phyloP scores from a whole-genome alignment of 2,113 vertebrate genomes.

The Gallinago media region DNA sequence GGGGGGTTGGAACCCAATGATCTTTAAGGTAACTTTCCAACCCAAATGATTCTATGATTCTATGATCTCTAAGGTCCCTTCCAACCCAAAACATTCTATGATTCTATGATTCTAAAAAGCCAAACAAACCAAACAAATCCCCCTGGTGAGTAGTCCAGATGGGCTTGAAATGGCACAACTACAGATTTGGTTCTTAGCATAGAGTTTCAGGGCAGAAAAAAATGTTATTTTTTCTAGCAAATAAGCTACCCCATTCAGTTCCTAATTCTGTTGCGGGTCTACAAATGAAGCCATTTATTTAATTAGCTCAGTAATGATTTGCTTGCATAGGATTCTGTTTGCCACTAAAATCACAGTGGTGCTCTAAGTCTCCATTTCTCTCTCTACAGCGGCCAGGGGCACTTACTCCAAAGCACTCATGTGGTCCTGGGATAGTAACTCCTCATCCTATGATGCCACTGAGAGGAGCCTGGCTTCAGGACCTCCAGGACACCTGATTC shows the following conservation, averaged over 20 bases:
- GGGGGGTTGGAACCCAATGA: too few species aligned
- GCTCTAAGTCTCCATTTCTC: not conserved
- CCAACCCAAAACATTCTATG: too few species aligned
- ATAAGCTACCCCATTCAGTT: not conserved
- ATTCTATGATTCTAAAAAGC: not conserved
- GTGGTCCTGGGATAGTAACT: not conserved
- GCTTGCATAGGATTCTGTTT: not conserved
- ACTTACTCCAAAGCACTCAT: not conserved
- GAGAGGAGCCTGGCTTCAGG: not conserved
- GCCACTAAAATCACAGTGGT: not conserved
- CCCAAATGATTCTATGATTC: too few species aligned
- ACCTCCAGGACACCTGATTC: not conserved
- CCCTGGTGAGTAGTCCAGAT: not conserved
- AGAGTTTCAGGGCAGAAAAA: not conserved
- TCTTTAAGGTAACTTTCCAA: too few species aligned
- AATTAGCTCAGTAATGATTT: not conserved
- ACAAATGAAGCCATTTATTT: not conserved
- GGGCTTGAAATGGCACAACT: not conserved
- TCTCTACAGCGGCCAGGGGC: not conserved
- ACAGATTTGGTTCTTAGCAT: not conserved
- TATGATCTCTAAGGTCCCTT: too few species aligned
- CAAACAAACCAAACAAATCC: not conserved
- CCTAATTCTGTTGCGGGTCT: not conserved
- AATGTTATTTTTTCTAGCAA: not conserved
- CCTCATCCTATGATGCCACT: not conserved